Percentiles rank a stretch among this genome's conserved stretches.
Evolutionary conservation across 1,140 invertebrate species (phyloP).

Genomic region (Uloborus diversus): DNA sequence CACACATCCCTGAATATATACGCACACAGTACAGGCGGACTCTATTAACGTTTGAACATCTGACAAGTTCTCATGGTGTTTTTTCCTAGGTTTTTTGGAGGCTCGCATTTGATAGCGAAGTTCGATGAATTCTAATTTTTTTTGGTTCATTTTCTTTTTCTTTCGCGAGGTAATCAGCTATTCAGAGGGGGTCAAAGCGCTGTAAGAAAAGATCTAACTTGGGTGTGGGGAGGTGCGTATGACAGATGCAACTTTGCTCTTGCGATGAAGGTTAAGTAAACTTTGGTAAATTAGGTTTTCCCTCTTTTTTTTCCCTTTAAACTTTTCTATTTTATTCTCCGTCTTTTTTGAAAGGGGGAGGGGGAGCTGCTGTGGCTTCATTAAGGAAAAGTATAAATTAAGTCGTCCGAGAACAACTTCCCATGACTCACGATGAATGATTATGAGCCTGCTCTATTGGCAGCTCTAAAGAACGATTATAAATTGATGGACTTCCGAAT

Average conservation of each 20-base stretch:
- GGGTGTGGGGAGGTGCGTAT: not conserved
- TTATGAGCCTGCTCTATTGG: constrained; percentile 29
- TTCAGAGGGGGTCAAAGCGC: not conserved
- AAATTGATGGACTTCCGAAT: constrained; percentile 43
- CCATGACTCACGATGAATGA: constrained; percentile 40
- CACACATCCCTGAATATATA: not conserved
- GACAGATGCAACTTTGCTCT: constrained; percentile 26
- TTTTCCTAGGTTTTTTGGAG: not conserved
- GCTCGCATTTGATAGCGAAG: constrained; percentile 19
- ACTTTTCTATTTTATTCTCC: not conserved
- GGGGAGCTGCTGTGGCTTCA: constrained; percentile 2
- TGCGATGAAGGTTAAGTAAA: constrained; percentile 40
- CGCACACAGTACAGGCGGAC: not conserved
- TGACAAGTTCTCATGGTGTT: constrained; percentile 32
- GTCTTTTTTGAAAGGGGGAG: not conserved
- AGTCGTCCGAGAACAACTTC: constrained; percentile 2
- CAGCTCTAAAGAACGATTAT: constrained; percentile 34
- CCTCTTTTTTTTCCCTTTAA: not conserved
- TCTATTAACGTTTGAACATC: constrained; percentile 48
- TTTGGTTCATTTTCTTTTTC: constrained; percentile 12
- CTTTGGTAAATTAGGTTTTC: constrained; percentile 47
- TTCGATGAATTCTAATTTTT: constrained; percentile 25
- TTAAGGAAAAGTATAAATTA: constrained; percentile 47
- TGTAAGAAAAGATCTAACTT: not conserved
- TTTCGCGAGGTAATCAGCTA: constrained; percentile 23